phyloP scores from a whole-genome alignment of 2,888 invertebrate genomes.

The Tromatobia lineatoria region DNA sequence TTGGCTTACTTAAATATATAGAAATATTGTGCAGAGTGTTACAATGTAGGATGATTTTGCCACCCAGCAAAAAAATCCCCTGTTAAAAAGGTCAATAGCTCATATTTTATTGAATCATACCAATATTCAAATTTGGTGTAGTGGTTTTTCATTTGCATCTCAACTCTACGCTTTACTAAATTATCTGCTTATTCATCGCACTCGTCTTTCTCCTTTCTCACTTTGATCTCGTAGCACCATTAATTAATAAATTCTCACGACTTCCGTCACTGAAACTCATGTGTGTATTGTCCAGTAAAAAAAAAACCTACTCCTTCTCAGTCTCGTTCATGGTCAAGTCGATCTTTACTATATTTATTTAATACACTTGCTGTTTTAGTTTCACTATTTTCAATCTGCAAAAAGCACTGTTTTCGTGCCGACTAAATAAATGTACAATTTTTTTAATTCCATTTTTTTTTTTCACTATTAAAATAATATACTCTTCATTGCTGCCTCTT shows the following conservation, averaged over 20 bases:
- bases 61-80: too few relatives aligned
- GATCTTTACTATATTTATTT: conserved; percentile 52
- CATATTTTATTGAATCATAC: too few relatives aligned
- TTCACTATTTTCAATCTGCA: conserved; percentile 33
- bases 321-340: conserved; percentile 66
- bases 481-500: conserved; percentile 58
- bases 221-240: conserved; percentile 30
- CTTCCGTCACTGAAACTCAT: conserved; percentile 20
- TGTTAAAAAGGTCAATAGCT: too few relatives aligned
- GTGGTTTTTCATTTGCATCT: background rate
- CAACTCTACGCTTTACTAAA: conserved; percentile 31
- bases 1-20: too few relatives aligned
- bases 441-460: conserved; percentile 1
- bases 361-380: conserved; percentile 17
- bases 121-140: background rate
- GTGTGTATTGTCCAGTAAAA: conserved; percentile 32
- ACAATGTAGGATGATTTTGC: too few relatives aligned
- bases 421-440: background rate
- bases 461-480: conserved; percentile 24
- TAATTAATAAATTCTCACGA: conserved; percentile 7
- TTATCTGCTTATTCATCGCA: background rate
- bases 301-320: conserved; percentile 25
- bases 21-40: too few relatives aligned
- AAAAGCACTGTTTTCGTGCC: conserved; percentile 44
- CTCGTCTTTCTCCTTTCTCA: conserved; percentile 37